Evolutionary conservation across 2,888 invertebrate genomes (phyloP).

Genomic region (Mythimna lalbum): DNA sequence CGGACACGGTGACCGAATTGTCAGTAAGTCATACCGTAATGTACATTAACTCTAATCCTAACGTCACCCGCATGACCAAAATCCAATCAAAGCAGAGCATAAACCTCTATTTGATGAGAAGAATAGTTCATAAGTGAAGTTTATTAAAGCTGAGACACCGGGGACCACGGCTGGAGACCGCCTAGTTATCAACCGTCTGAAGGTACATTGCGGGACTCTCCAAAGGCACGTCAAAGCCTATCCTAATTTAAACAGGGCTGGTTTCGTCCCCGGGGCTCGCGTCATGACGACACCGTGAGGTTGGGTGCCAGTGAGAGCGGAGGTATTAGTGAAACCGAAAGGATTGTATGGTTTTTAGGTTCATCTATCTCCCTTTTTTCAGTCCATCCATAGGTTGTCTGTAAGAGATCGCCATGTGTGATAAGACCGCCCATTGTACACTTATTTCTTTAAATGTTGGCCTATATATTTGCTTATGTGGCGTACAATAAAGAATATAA

Average conservation of each 20-base stretch:
- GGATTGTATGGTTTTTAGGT: not conserved
- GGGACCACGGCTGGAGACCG: constrained; percentile 44
- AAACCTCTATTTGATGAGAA: constrained; percentile 32
- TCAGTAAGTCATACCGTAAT: not conserved
- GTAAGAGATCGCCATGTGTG: too few species aligned
- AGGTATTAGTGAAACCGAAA: constrained; percentile 8
- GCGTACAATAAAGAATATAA: too few species aligned
- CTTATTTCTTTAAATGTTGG: too few species aligned
- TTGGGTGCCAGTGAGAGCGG: constrained; percentile 63
- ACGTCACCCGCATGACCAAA: constrained; percentile 36
- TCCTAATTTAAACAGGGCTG: constrained; percentile 89
- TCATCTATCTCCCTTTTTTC: too few species aligned
- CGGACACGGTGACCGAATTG: too few species aligned
- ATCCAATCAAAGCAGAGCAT: constrained; percentile 39
- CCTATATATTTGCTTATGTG: too few species aligned
- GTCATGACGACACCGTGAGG: constrained; percentile 66
- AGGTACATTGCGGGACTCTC: constrained; percentile 70
- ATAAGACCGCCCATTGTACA: too few species aligned
- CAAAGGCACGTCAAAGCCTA: constrained; percentile 87
- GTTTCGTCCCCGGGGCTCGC: constrained; percentile 82
- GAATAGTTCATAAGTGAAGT: constrained; percentile 50
- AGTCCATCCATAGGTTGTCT: too few species aligned
- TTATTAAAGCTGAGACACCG: constrained; percentile 50
- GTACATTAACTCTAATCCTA: constrained; percentile 11
- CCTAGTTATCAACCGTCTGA: constrained; percentile 69